Evolutionary conservation across 2,888 invertebrate species (phyloP), one percentile per base, ranked within the genome.

Genomic region (Amaurobius ferox): DNA sequence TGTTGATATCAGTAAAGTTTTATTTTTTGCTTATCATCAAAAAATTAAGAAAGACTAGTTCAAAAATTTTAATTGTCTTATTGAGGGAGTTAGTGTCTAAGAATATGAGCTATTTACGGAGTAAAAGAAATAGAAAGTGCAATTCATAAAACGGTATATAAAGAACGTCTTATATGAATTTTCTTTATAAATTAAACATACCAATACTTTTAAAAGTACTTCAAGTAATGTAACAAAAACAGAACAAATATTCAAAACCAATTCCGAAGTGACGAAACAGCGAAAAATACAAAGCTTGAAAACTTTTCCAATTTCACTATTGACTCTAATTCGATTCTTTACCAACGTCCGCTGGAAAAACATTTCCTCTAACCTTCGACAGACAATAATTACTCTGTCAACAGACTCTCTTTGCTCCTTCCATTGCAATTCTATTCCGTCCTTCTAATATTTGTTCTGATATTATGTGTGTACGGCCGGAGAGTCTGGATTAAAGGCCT

Each of bases 381-480:
- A 72, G 83, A 83, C 76, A 71, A 85, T 76, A 85, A 85, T 85
- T 85, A 85, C 83, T 77, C 83, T 77, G 83, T 85, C 83, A 85
- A 85, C 83, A 85, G 76, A 55, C 66, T 85, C 72, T 78, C 77
- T 85, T 85, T 85, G 55, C 83, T 85, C 39, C 76, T 76, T 73
- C 74, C 30, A 62, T 83, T 72, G 83, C 77, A 61, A 85, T 77
- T 71, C 68, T 40, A 40, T 35, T 55, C 66, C 71, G 72, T 48
- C 72, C 83, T 23, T 55, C 72, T 72, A 77, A 77, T 85, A 77
- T 85, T 85, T 85, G 71, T 67, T 44, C 67, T 72, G 66, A 77
- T 85, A 77, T 85, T 85, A 85, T 71, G 32, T 77, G 67, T 30
- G 68, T 55, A 72, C 44, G 71, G 66, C 66, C 48, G 72, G 77